Evolutionary conservation across 2,797 vertebrate genomes (phyloP).

Genomic region (Urophycis tenuis): DNA sequence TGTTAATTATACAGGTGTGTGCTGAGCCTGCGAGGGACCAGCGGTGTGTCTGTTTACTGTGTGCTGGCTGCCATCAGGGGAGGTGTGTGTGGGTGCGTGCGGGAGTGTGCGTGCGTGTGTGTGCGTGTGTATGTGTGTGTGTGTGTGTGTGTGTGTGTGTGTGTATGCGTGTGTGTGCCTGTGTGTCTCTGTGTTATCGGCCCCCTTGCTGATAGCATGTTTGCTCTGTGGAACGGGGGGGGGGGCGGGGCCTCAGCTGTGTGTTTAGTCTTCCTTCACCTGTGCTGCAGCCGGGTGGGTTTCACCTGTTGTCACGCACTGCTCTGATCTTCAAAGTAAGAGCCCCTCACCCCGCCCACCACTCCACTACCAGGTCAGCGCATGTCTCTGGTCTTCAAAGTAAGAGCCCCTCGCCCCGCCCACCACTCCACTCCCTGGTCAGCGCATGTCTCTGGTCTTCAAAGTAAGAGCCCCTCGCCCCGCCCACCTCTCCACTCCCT

Average conservation of each 20-base stretch:
- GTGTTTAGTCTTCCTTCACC: neutral
- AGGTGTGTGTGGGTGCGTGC: neutral
- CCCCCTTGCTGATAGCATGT: no score
- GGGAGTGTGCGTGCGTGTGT: slow-evolving; percentile 6
- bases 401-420: no score
- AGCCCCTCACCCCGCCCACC: neutral
- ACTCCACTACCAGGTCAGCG: neutral
- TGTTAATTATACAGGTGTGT: slow-evolving; percentile 67
- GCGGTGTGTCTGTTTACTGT: slow-evolving; percentile 30
- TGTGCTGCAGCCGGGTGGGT: neutral
- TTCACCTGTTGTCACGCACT: neutral
- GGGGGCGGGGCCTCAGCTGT: no score
- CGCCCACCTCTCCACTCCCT: no score
- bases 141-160: neutral
- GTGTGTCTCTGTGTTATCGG: neutral
- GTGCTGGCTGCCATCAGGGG: slow-evolving; percentile 28
- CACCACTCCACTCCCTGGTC: no score
- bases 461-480: no score
- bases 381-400: neutral
- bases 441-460: no score
- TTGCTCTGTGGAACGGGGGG: no score
- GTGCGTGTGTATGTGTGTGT: neutral
- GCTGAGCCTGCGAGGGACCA: slow-evolving; percentile 50
- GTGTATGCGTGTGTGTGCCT: neutral
- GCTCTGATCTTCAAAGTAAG: neutral